Evolutionary conservation across 2,888 invertebrate species (phyloP), one percentile per base, ranked within the genome.

Genomic region (Caprella mutica): DNA sequence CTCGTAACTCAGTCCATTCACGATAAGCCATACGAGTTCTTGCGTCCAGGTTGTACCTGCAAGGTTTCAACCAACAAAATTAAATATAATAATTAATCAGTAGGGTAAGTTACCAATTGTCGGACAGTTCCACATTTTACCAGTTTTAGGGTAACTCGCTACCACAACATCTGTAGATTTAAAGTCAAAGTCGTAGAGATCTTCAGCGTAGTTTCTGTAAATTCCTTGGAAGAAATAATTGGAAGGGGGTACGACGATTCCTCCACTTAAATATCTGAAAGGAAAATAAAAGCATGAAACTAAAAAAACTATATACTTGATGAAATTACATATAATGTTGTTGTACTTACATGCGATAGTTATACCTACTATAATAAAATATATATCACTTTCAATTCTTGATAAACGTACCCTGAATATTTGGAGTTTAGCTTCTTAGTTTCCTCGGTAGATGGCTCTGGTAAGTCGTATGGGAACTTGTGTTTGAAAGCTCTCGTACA

Each of bases 121-220:
- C 2, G 17, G 6, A 27, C 9, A 26, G 8, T 5, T 14, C 27
- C 5, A 42, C 27, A 12, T 8, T 46, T 56, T 27, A 61, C 61
- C 61, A 30, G 52, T 54, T 23, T 61, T 61, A 1, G 61, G 61
- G 43, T 57, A 61, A 23, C 46, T 52, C n/a, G 52, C 55, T 9
- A 61, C 61, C 26, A 57, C 53, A 39, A 61, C 52, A 42, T 61
- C 61, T 1, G 57, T 46, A 14, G 39, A 12, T 9, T 39, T 42
- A 14, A 61, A 30, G 8, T 44, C 14, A 26, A 61, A 35, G 27
- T 39, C 40, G 52, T 40, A 52, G 9, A 50, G n/a, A 2, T 23
- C 35, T 26, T 38, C 9, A 21, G 61, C 61, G 29, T 51, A 54
- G 33, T 59, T 43, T 17, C 35, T 23, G 52, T 61, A 61, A 51